phyloP scores from a whole-genome alignment of 2,888 invertebrate genomes.

The Cataglyphis rosenhaueri region DNA sequence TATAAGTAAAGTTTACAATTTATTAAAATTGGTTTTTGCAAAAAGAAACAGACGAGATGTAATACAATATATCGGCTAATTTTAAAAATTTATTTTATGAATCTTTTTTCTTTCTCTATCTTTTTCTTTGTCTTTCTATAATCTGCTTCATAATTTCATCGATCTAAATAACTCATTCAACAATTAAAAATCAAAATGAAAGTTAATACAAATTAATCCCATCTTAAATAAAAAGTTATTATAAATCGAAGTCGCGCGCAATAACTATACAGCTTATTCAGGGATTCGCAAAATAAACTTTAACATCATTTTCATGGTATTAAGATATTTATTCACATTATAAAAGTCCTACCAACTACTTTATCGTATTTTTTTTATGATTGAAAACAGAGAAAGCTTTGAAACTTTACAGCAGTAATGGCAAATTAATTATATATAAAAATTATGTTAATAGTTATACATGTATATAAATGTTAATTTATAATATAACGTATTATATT shows the following conservation, averaged over 20 bases:
- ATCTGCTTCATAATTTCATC: neutral
- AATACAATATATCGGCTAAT: neutral
- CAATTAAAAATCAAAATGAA: slow-evolving; percentile 5
- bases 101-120: neutral
- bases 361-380: neutral
- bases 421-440: slow-evolving; percentile 21
- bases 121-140: neutral
- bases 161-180: neutral
- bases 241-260: slow-evolving; percentile 9
- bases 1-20: neutral
- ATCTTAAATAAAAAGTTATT: neutral
- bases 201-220: neutral
- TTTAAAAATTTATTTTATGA: neutral
- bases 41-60: neutral
- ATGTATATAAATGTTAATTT: neutral
- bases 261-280: slow-evolving; percentile 11
- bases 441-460: slow-evolving; percentile 5
- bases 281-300: slow-evolving; percentile 12
- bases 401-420: neutral
- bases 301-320: slow-evolving; percentile 2
- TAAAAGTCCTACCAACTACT: neutral
- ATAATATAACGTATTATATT: neutral
- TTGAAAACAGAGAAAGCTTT: slow-evolving; percentile 9
- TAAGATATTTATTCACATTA: slow-evolving; percentile 24
- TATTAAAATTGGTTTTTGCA: neutral